phyloP scores from a whole-genome alignment of 2,113 vertebrate genomes.

The Ptilonorhynchus violaceus region DNA sequence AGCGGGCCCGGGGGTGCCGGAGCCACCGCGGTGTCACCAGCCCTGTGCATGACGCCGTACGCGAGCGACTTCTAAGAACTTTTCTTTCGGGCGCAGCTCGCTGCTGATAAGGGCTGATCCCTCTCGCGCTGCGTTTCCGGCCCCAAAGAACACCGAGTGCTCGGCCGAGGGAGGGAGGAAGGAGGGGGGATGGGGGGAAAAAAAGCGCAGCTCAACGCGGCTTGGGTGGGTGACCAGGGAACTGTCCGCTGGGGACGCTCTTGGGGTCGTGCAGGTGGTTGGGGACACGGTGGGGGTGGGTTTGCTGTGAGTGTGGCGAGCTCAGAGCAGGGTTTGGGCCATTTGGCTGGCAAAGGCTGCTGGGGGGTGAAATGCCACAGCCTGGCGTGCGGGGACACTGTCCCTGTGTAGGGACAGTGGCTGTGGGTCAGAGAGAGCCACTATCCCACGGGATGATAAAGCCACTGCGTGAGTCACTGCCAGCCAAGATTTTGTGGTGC shows the following conservation, averaged over 20 bases:
- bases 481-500: not conserved
- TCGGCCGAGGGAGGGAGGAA: not conserved
- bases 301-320: accelerated
- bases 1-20: not conserved
- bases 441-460: not conserved
- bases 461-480: accelerated
- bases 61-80: conserved; percentile 47
- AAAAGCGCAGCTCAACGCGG: accelerated
- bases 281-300: not conserved
- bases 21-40: not conserved
- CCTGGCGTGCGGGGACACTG: not conserved
- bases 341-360: not conserved
- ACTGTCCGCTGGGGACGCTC: not conserved
- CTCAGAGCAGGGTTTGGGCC: accelerated
- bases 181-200: not conserved
- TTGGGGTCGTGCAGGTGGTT: accelerated
- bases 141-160: conserved; percentile 21
- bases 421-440: accelerated
- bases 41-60: not conserved
- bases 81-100: not conserved
- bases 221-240: not conserved
- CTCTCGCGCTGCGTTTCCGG: not conserved
- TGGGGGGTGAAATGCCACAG: not conserved
- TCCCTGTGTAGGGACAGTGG: not conserved
- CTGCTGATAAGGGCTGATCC: conserved; percentile 19